A percentile compares a stretch with the other conserved stretches of the same genome.
phyloP scores from a whole-genome alignment of 2,797 vertebrate species.

The Spondyliosoma cantharus region DNA sequence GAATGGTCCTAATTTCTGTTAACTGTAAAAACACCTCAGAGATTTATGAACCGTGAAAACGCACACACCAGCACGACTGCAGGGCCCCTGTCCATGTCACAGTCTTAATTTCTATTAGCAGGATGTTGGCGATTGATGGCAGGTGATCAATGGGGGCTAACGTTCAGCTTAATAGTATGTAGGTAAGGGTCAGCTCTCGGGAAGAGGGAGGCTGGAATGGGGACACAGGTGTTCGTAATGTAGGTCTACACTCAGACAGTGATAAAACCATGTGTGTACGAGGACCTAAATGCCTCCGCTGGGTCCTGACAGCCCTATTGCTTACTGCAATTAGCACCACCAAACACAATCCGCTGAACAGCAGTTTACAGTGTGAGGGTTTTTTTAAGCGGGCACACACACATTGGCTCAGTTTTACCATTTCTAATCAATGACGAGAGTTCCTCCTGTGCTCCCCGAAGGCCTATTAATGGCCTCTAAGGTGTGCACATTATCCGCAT shows the following conservation, averaged over 20 bases:
- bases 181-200: slow-evolving; percentile 74
- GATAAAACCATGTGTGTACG: slow-evolving; percentile 71
- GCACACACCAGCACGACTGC: slow-evolving; percentile 44
- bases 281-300: slow-evolving; percentile 82
- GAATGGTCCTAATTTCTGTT: slow-evolving; percentile 71
- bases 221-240: slow-evolving; percentile 87
- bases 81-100: slow-evolving; percentile 33
- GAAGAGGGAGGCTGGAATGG: slow-evolving; percentile 72
- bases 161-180: slow-evolving; percentile 66
- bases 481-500: slow-evolving; percentile 82
- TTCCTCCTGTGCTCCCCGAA: slow-evolving; percentile 76
- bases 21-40: slow-evolving; percentile 66
- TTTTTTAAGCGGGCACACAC: slow-evolving; percentile 71
- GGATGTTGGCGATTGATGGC: slow-evolving; percentile 58
- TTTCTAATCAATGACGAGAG: slow-evolving; percentile 83
- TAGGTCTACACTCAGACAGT: slow-evolving; percentile 79
- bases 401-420: slow-evolving; percentile 81
- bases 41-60: slow-evolving; percentile 62
- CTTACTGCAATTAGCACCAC: slow-evolving; percentile 84
- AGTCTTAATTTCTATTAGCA: slow-evolving; percentile 66
- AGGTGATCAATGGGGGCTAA: slow-evolving; percentile 70
- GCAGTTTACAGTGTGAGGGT: slow-evolving; percentile 76
- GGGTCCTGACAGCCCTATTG: slow-evolving; percentile 84
- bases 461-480: slow-evolving; percentile 82
- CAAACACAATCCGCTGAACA: slow-evolving; percentile 79